phyloP scores from a whole-genome alignment of 2,113 vertebrate species.

The Xiphias gladius region DNA sequence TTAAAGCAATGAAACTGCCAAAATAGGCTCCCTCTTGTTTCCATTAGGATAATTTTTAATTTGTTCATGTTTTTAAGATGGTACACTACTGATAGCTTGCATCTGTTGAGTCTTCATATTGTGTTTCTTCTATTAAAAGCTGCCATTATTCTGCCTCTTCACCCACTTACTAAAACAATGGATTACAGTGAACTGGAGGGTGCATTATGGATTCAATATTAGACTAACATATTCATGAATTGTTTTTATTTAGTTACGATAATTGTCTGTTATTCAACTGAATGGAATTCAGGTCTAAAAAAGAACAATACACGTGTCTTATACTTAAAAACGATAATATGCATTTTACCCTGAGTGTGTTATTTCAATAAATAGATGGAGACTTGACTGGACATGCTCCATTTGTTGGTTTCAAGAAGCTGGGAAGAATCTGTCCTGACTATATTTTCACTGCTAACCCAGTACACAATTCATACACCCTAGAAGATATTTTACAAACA shows the following conservation, averaged over 20 bases:
- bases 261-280: not conserved
- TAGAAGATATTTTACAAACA: constrained; percentile 18
- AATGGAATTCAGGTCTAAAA: not conserved
- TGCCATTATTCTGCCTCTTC: constrained; percentile 50
- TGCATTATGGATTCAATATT: not conserved
- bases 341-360: not conserved
- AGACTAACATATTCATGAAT: constrained; percentile 16
- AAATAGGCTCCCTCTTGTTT: constrained; percentile 17
- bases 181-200: constrained; percentile 32
- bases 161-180: constrained; percentile 19
- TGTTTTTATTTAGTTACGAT: not conserved
- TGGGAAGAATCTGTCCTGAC: not conserved
- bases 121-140: constrained; percentile 13
- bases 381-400: not conserved
- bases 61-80: constrained; percentile 20
- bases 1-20: not conserved
- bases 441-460: not conserved
- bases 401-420: constrained; percentile 8
- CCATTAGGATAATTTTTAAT: constrained; percentile 2
- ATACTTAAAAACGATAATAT: not conserved
- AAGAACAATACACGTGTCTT: not conserved
- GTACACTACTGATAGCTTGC: constrained; percentile 20
- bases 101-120: constrained; percentile 20
- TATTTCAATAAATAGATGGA: not conserved
- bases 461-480: constrained; percentile 4